Percentiles rank a stretch among this genome's conserved stretches.
These are phyloP conservation scores for Pempheris klunzingeri DNA, from an alignment of 2,797 vertebrate species.

Conservation along the genomic window DNA sequence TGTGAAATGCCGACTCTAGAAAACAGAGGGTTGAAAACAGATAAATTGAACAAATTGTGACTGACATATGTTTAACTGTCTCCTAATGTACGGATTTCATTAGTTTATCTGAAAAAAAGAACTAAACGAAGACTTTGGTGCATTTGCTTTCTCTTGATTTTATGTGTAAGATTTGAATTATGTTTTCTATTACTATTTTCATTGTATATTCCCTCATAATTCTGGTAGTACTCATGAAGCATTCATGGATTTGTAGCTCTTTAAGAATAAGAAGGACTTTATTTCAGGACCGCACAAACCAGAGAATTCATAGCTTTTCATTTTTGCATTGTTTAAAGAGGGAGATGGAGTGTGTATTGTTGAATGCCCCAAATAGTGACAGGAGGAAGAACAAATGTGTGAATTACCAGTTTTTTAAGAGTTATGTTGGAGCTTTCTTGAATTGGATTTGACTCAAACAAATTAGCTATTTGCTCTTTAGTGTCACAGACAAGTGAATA, in stretches of 20 bases:
- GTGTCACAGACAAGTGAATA: not conserved
- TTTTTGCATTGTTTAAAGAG: not conserved
- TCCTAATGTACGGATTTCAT: fast-evolving
- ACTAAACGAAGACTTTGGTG: not conserved
- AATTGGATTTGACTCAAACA: not conserved
- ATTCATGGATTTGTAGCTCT: no score
- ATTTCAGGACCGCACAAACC: no score
- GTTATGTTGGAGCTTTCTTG: not conserved
- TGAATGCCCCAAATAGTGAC: not conserved
- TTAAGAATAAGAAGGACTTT: no score
- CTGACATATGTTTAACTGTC: not conserved
- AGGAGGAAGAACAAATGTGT: not conserved
- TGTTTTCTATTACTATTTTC: not conserved
- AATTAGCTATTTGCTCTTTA: not conserved
- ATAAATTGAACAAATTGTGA: not conserved
- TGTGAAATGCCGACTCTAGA: not conserved
- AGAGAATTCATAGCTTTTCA: not conserved
- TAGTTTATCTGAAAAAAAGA: not conserved
- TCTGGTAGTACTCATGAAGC: not conserved
- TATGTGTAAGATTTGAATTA: not conserved
- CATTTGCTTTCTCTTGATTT: not conserved
- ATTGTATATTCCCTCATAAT: not conserved
- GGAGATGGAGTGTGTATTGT: not conserved
- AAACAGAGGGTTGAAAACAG: not conserved
- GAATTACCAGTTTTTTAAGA: not conserved